These are phyloP conservation scores for Drosophila prolongata DNA, from an alignment of 2,888 invertebrate species.

Conservation along the genomic window DNA sequence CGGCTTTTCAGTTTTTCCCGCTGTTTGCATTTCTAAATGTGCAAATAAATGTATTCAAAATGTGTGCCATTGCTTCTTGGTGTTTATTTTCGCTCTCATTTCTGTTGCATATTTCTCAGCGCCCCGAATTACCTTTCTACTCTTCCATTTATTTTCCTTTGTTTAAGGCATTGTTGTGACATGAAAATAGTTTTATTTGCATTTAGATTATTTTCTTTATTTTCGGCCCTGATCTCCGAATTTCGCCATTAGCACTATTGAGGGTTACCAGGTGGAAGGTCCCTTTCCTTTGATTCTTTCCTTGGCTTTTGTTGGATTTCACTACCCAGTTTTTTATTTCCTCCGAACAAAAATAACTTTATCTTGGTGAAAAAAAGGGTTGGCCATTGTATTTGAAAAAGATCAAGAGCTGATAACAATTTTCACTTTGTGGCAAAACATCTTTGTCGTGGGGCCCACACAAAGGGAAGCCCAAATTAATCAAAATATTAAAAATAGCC, in stretches of 20 bases:
- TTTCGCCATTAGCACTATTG: conserved; percentile 24
- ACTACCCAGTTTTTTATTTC: conserved; percentile 4
- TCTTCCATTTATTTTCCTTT: conserved; percentile 27
- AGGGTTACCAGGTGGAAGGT: conserved; percentile 27
- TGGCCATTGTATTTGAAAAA: conserved; percentile 40
- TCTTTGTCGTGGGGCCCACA: conserved; percentile 15
- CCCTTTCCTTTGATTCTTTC: conserved; percentile 5
- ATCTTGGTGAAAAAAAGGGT: conserved; percentile 34
- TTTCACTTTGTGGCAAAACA: conserved; percentile 38
- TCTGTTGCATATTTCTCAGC: conserved; percentile 33
- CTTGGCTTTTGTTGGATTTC: conserved; percentile 15
- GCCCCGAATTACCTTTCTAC: conserved; percentile 22
- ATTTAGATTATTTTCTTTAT: conserved; percentile 66
- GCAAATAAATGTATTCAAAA: conserved; percentile 57
- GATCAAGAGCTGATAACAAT: conserved; percentile 42
- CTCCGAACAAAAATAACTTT: conserved; percentile 27
- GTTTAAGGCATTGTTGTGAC: conserved; percentile 47
- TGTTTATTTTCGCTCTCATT: conserved; percentile 29
- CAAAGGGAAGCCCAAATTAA: conserved; percentile 46
- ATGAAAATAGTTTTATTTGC: conserved; percentile 60
- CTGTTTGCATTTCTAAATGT: conserved; percentile 59
- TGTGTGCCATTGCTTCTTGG: conserved; percentile 37
- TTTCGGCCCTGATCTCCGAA: conserved; percentile 28
- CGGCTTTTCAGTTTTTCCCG: conserved; percentile 34
- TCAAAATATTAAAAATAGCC: conserved; percentile 53